These are phyloP conservation scores for Solenopsis invicta DNA, from an alignment of 1,140 invertebrate species.

Conservation along the genomic window DNA sequence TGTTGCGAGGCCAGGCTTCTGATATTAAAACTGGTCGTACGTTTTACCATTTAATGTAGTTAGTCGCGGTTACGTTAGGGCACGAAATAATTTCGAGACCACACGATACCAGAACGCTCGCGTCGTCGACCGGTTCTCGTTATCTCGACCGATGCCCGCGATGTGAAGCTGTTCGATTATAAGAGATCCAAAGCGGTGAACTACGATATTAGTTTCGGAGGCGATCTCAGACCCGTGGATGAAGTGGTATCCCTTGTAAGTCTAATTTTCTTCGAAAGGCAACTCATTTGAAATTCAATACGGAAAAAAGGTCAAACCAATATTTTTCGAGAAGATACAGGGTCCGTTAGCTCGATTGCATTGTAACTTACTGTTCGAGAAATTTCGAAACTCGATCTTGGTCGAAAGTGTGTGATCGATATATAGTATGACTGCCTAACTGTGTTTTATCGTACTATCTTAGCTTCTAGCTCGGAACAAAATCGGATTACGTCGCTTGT, in stretches of 20 bases:
- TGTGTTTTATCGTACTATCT: background rate
- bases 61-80: constrained; percentile 62
- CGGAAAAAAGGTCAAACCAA: constrained; percentile 53
- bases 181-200: constrained; percentile 30
- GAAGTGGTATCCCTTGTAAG: constrained; percentile 62
- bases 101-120: constrained; percentile 28
- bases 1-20: background rate
- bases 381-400: constrained; percentile 20
- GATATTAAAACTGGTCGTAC: constrained; percentile 61
- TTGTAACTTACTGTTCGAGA: background rate
- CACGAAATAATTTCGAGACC: constrained; percentile 65
- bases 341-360: background rate
- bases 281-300: constrained; percentile 65
- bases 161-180: constrained; percentile 61
- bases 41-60: constrained; percentile 53
- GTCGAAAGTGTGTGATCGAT: background rate
- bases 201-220: constrained; percentile 45
- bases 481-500: constrained; percentile 40
- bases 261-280: constrained; percentile 58
- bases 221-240: background rate
- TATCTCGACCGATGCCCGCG: constrained; percentile 67
- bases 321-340: constrained; percentile 45
- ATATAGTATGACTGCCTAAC: background rate
- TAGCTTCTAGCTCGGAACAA: background rate
- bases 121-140: constrained; percentile 69